A percentile compares a stretch with the other conserved stretches of the same genome.
Conservation (phyloP, 1,140 invertebrate species). For the Orchestia grillus region DNA sequence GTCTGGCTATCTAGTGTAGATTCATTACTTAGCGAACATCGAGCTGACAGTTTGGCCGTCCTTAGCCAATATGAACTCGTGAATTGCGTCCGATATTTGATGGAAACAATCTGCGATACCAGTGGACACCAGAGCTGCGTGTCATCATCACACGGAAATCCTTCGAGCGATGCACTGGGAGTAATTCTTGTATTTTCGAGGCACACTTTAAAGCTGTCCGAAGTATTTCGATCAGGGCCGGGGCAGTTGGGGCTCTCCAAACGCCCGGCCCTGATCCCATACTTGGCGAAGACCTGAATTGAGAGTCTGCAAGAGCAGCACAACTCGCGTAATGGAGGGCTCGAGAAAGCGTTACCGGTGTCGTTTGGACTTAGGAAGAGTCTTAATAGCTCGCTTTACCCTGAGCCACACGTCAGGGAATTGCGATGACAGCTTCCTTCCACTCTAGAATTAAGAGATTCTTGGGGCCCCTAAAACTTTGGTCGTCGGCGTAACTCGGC, state of each 20-base stretch:
- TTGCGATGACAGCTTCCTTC: slow-evolving; percentile 36
- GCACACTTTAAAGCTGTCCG: not conserved
- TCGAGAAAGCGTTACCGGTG: slow-evolving; percentile 54
- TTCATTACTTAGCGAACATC: not conserved
- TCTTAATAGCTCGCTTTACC: slow-evolving; percentile 37
- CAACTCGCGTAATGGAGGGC: slow-evolving; percentile 48
- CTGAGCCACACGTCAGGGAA: slow-evolving; percentile 41
- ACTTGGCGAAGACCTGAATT: slow-evolving; percentile 25
- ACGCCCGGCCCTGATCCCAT: slow-evolving; percentile 34
- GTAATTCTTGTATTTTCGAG: slow-evolving; percentile 14
- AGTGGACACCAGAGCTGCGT: not conserved
- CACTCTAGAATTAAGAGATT: slow-evolving; percentile 31
- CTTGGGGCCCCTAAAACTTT: slow-evolving; percentile 38
- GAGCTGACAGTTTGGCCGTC: not conserved
- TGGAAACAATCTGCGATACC: not conserved
- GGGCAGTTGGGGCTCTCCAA: not conserved
- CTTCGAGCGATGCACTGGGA: not conserved
- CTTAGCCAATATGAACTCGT: not conserved
- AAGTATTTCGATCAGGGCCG: slow-evolving; percentile 29
- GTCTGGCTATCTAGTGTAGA: not conserved
- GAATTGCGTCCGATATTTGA: not conserved
- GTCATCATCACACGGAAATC: not conserved
- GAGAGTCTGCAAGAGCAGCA: slow-evolving; percentile 29
- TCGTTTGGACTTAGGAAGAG: slow-evolving; percentile 54
- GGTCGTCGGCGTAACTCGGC: slow-evolving; percentile 48